Conservation (phyloP, 2,888 invertebrate genomes). For the Orthonychiurus folsomi region DNA sequence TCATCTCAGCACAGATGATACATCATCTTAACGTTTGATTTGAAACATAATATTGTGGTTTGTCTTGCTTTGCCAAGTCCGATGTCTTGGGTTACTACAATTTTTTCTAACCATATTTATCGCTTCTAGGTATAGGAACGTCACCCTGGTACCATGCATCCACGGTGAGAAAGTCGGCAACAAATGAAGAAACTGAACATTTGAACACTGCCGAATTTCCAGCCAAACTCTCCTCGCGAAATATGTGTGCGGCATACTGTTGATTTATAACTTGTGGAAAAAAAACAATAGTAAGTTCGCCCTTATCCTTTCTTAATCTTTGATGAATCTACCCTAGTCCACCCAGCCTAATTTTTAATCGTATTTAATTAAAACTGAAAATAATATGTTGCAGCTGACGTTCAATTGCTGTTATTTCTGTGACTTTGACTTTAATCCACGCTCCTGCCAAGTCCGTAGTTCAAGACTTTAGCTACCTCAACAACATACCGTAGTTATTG, state of each 20-base stretch:
- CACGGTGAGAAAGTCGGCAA: slow-evolving; percentile 62
- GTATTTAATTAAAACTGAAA: not conserved
- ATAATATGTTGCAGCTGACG: not conserved
- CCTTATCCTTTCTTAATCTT: too few species aligned
- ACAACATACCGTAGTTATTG: slow-evolving; percentile 36
- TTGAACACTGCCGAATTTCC: slow-evolving; percentile 63
- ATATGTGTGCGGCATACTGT: slow-evolving; percentile 61
- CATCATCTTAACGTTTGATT: too few species aligned
- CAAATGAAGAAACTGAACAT: slow-evolving; percentile 65
- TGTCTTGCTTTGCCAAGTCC: too few species aligned
- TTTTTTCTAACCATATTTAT: too few species aligned
- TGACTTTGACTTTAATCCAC: not conserved
- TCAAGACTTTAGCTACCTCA: slow-evolving; percentile 3
- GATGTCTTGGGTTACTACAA: too few species aligned
- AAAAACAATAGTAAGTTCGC: not conserved
- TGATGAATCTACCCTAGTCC: too few species aligned
- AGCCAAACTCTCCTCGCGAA: slow-evolving; percentile 63
- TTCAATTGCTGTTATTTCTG: not conserved
- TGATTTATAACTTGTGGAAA: slow-evolving; percentile 56
- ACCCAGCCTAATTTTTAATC: not conserved
- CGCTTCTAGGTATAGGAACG: not conserved
- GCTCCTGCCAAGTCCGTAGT: not conserved
- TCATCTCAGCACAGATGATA: too few species aligned
- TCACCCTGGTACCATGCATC: slow-evolving; percentile 51
- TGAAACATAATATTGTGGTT: too few species aligned